These are phyloP conservation scores for Diglossa brunneiventris DNA, from an alignment of 2,113 vertebrate species.

Conservation along the genomic window DNA sequence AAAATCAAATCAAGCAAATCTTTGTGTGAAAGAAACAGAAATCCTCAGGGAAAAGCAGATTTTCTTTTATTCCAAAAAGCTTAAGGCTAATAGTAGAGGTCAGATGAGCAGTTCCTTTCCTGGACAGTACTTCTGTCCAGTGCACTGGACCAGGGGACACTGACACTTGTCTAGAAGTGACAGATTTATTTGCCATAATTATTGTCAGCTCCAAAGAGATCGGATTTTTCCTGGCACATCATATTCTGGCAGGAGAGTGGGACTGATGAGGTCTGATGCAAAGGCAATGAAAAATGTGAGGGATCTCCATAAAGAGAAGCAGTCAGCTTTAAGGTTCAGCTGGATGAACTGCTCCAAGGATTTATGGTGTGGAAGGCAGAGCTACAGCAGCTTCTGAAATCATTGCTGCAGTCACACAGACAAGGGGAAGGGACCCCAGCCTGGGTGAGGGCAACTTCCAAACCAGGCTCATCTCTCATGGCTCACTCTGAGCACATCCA, in stretches of 20 bases:
- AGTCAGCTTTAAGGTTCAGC: constrained; percentile 17
- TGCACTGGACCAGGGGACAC: not conserved
- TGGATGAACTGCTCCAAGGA: not conserved
- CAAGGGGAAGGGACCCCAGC: not conserved
- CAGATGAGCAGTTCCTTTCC: not conserved
- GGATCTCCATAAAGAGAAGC: constrained; percentile 9
- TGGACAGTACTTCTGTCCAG: not conserved
- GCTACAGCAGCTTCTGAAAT: fast-evolving
- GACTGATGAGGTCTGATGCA: not conserved
- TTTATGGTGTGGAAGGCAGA: constrained; percentile 4
- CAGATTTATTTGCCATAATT: constrained; percentile 2
- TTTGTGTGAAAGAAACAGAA: not conserved
- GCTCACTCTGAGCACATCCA: fast-evolving
- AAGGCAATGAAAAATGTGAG: constrained; percentile 27
- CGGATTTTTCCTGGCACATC: not conserved
- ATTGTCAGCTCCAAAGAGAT: constrained; percentile 1
- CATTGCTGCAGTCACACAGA: not conserved
- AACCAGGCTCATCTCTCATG: not conserved
- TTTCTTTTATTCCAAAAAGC: not conserved
- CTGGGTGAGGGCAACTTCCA: not conserved
- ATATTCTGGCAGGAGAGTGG: not conserved
- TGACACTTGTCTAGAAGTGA: not conserved
- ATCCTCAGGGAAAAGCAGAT: not conserved
- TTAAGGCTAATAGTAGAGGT: not conserved
- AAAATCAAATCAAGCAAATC: not conserved